phyloP scores from a whole-genome alignment of 2,113 vertebrate species.

The Alces alces region DNA sequence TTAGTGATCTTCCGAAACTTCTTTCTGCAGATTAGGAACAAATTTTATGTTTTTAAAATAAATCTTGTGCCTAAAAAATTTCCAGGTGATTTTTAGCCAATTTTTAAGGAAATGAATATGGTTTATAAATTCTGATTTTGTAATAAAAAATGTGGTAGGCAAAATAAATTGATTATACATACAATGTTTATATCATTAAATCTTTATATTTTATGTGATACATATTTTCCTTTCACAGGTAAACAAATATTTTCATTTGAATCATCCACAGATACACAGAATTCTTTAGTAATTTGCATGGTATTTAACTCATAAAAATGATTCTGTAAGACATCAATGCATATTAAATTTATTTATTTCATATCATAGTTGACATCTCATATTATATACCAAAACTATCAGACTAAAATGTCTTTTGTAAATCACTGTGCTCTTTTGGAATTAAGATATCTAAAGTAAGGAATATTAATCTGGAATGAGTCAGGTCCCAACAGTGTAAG shows the following conservation, averaged over 20 bases:
- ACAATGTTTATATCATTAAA: neutral
- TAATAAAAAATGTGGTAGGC: neutral
- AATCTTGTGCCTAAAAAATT: neutral
- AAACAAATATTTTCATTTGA: slow-evolving; percentile 7
- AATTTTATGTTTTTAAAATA: slow-evolving; percentile 11
- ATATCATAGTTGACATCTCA: neutral
- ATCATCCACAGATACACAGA: neutral
- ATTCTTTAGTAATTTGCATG: neutral
- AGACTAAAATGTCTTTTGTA: neutral
- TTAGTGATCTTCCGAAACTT: neutral
- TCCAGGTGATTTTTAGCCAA: neutral
- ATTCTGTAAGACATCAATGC: neutral
- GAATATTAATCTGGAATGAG: neutral
- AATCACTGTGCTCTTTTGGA: neutral
- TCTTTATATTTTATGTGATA: neutral
- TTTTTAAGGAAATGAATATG: neutral
- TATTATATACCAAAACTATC: neutral
- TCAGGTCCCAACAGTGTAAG: neutral
- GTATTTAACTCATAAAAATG: neutral
- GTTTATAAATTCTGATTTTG: neutral
- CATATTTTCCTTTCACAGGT: neutral
- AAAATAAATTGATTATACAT: slow-evolving; percentile 5
- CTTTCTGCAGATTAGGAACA: neutral
- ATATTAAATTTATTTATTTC: slow-evolving; percentile 30
- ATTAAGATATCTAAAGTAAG: neutral